Conservation (phyloP, 2,888 invertebrate species). For the Escarpia spicata region DNA sequence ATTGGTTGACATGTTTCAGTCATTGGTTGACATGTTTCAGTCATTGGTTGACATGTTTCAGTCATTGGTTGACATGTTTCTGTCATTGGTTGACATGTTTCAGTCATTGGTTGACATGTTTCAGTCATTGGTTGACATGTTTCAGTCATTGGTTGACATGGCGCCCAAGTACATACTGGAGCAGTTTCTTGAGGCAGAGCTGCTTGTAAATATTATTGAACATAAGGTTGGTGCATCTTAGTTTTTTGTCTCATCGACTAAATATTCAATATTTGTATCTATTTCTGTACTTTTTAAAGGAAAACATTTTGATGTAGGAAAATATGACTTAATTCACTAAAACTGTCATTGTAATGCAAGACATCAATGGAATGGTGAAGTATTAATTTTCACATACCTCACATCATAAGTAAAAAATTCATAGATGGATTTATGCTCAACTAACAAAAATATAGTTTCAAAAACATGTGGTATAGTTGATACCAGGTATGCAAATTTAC, state of each 20-base stretch:
- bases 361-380: no score
- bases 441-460: no score
- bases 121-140: conserved; percentile 31
- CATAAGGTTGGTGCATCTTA: conserved; percentile 74
- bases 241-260: not conserved
- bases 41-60: no score
- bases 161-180: conserved; percentile 98
- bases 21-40: no score
- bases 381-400: no score
- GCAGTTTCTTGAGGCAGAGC: conserved; percentile 83
- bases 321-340: not conserved
- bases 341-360: not conserved
- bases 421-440: no score
- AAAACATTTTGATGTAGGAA: not conserved
- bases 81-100: not conserved
- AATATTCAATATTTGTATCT: not conserved
- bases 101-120: no score
- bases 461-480: no score
- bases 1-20: no score
- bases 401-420: no score
- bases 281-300: not conserved
- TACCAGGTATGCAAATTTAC: no score
- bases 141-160: conserved; percentile 93
- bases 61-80: no score
- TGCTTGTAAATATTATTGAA: conserved; percentile 97